phyloP scores from a whole-genome alignment of 1,140 invertebrate species.

The Spodoptera litura region DNA sequence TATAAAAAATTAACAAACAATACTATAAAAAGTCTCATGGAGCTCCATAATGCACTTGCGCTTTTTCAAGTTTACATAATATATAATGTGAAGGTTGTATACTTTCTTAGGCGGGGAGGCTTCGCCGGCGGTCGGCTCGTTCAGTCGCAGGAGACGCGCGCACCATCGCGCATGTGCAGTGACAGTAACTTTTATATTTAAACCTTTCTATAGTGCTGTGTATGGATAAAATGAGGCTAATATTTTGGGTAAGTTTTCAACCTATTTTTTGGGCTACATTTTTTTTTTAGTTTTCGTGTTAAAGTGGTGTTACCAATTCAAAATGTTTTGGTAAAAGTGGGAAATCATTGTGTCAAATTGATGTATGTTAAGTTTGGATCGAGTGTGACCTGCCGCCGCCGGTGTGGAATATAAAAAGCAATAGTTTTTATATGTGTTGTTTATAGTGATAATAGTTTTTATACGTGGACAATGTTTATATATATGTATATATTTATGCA shows the following conservation, averaged over 20 bases:
- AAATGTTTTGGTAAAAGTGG: background rate
- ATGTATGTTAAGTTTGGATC: background rate
- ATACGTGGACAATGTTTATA: too few species aligned
- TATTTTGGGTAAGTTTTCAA: slow-evolving; percentile 76
- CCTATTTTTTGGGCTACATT: slow-evolving; percentile 58
- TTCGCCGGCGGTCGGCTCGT: slow-evolving; percentile 61
- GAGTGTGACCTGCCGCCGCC: background rate
- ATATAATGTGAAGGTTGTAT: slow-evolving; percentile 78
- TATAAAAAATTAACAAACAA: slow-evolving; percentile 8
- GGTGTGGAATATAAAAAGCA: background rate
- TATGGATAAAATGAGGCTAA: slow-evolving; percentile 81
- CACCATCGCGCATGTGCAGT: slow-evolving; percentile 77
- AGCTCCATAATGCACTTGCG: slow-evolving; percentile 68
- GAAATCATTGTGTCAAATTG: slow-evolving; percentile 9
- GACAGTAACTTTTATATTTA: slow-evolving; percentile 70
- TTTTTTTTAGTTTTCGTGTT: background rate
- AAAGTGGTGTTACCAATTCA: background rate
- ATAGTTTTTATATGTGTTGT: background rate
- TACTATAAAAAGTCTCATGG: slow-evolving; percentile 49
- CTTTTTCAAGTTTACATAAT: slow-evolving; percentile 79
- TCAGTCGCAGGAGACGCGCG: slow-evolving; percentile 76
- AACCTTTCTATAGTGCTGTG: slow-evolving; percentile 68
- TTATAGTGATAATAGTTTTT: background rate
- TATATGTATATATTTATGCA: too few species aligned
- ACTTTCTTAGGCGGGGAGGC: slow-evolving; percentile 80